Evolutionary conservation across 2,888 invertebrate species (phyloP).

Genomic region (Hybos culiciformis): DNA sequence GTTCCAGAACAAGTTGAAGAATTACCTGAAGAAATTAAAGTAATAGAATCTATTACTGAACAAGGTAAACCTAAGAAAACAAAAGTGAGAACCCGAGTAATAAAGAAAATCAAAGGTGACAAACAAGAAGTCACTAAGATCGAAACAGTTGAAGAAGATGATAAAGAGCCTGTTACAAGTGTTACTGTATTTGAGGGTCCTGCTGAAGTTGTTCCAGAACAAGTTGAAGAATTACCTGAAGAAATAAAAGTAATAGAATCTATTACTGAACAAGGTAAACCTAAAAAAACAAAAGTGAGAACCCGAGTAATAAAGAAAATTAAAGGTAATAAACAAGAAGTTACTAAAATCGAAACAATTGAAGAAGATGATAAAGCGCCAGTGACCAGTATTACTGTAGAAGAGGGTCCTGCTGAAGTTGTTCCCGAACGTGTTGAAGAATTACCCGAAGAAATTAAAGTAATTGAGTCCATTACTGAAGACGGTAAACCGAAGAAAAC

Average conservation of each 20-base stretch:
- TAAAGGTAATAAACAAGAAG: slow-evolving; percentile 21
- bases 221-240: slow-evolving; percentile 29
- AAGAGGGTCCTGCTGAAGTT: slow-evolving; percentile 7
- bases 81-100: slow-evolving; percentile 16
- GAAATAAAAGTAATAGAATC: slow-evolving; percentile 19
- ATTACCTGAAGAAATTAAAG: slow-evolving; percentile 13
- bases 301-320: slow-evolving; percentile 28
- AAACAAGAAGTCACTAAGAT: slow-evolving; percentile 29
- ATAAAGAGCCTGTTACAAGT: slow-evolving; percentile 23
- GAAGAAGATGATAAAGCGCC: slow-evolving; percentile 23
- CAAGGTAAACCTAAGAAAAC: slow-evolving; percentile 20
- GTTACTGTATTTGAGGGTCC: slow-evolving; percentile 19
- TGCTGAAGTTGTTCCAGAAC: slow-evolving; percentile 21
- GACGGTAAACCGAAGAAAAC: slow-evolving; percentile 19
- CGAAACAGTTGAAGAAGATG: slow-evolving; percentile 19
- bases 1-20: slow-evolving; percentile 18
- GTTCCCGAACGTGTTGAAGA: slow-evolving; percentile 7
- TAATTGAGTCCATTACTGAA: slow-evolving; percentile 8
- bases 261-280: slow-evolving; percentile 16
- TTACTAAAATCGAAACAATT: slow-evolving; percentile 27
- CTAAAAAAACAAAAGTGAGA: slow-evolving; percentile 23
- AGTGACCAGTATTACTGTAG: slow-evolving; percentile 18
- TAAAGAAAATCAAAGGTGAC: slow-evolving; percentile 21
- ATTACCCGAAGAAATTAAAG: slow-evolving; percentile 12
- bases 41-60: slow-evolving; percentile 30